Percentiles rank a stretch among this genome's conserved stretches.
phyloP scores from a whole-genome alignment of 2,113 vertebrate genomes.

The Xyrauchen texanus region DNA sequence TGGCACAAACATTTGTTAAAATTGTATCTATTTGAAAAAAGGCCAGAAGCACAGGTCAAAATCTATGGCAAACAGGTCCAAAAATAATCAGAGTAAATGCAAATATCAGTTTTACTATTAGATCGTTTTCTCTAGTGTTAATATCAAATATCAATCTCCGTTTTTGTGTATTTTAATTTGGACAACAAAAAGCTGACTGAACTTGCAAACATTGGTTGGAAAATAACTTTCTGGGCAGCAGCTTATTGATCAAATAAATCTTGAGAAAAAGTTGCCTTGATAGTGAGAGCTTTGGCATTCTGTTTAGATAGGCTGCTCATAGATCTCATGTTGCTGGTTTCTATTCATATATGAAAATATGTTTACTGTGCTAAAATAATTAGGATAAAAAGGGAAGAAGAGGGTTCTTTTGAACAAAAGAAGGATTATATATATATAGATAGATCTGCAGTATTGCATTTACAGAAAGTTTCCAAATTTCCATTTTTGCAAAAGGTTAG shows the following conservation, averaged over 20 bases:
- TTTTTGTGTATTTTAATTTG: slow-evolving; percentile 58
- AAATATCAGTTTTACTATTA: too few relatives aligned
- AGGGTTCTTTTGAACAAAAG: too few relatives aligned
- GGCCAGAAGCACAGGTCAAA: too few relatives aligned
- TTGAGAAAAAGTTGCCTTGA: slow-evolving; percentile 36
- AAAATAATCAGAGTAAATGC: too few relatives aligned
- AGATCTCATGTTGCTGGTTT: background rate
- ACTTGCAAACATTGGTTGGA: slow-evolving; percentile 45
- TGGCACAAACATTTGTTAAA: background rate
- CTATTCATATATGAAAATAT: too few relatives aligned
- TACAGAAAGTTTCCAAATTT: slow-evolving; percentile 16
- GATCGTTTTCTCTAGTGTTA: slow-evolving; percentile 52
- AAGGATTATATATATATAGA: too few relatives aligned
- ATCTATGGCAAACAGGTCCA: background rate
- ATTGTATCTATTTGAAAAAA: background rate
- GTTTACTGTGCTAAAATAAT: too few relatives aligned
- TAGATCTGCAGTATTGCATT: background rate
- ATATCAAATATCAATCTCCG: slow-evolving; percentile 23
- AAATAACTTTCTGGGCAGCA: slow-evolving; percentile 47
- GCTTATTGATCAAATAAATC: slow-evolving; percentile 63
- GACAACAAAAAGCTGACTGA: slow-evolving; percentile 36
- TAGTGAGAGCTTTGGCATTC: slow-evolving; percentile 67
- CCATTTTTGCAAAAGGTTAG: slow-evolving; percentile 29
- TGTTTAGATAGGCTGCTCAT: slow-evolving; percentile 28
- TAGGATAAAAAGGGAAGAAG: too few relatives aligned